phyloP scores from a whole-genome alignment of 2,113 vertebrate species.

The Trematomus loennbergii region DNA sequence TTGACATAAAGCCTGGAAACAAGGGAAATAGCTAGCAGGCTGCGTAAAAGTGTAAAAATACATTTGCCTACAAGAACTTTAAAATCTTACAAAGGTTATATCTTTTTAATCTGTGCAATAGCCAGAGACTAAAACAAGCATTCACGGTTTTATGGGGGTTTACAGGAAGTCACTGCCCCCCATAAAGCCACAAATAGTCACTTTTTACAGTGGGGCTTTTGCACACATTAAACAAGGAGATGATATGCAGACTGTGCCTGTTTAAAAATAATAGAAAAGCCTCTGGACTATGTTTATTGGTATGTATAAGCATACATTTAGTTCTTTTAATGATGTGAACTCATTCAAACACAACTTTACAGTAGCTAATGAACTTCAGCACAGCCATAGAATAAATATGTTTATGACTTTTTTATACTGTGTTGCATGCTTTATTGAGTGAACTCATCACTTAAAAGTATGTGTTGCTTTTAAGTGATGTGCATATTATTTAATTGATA shows the following conservation, averaged over 20 bases:
- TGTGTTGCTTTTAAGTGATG: not conserved
- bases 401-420: not conserved
- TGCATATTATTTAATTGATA: not conserved
- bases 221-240: not conserved
- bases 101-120: not conserved
- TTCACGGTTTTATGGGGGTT: not conserved
- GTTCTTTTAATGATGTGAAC: not conserved
- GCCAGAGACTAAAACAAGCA: too few species aligned
- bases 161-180: not conserved
- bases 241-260: not conserved
- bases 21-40: not conserved
- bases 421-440: not conserved
- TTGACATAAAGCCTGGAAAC: not conserved
- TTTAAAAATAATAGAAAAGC: not conserved
- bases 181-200: not conserved
- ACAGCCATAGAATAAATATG: not conserved
- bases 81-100: not conserved
- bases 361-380: not conserved
- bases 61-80: not conserved
- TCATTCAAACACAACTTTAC: not conserved
- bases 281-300: not conserved
- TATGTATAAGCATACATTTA: not conserved
- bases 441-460: not conserved
- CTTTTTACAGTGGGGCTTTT: not conserved
- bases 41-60: not conserved